Percentiles rank a stretch among this genome's conserved stretches.
Conservation (phyloP, 2,113 vertebrate genomes). For the Bothrops jararaca region DNA sequence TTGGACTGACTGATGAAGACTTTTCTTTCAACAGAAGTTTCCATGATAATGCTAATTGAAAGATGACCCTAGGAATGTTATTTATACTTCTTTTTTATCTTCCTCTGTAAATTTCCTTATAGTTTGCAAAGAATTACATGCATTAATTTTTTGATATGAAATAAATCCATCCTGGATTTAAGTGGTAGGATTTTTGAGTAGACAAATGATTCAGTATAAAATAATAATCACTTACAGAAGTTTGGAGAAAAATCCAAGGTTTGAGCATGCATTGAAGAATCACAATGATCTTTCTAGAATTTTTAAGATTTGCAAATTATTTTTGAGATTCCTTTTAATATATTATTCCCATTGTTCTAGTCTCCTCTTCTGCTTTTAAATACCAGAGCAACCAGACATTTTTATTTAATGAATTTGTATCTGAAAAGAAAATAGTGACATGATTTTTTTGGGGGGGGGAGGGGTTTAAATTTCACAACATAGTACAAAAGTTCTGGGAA, state of each 20-base stretch:
- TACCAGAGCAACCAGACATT: not conserved
- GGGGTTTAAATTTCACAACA: constrained; percentile 20
- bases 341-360: constrained; percentile 26
- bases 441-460: constrained; percentile 4
- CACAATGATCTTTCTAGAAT: not conserved
- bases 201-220: not conserved
- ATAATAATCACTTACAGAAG: not conserved
- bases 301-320: constrained; percentile 26
- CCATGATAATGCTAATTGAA: not conserved
- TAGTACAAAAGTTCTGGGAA: constrained; percentile 26
- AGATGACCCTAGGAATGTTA: not conserved
- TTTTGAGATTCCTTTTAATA: not conserved
- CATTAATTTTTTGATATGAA: not conserved
- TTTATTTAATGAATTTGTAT: not conserved
- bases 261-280: not conserved
- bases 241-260: not conserved
- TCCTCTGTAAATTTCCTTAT: not conserved
- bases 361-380: constrained; percentile 21
- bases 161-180: not conserved
- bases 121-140: not conserved
- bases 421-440: not conserved
- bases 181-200: not conserved
- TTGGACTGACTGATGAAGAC: no score
- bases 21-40: not conserved
- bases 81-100: not conserved